phyloP scores from a whole-genome alignment of 1,140 invertebrate genomes.

The Acyrthosiphon pisum region DNA sequence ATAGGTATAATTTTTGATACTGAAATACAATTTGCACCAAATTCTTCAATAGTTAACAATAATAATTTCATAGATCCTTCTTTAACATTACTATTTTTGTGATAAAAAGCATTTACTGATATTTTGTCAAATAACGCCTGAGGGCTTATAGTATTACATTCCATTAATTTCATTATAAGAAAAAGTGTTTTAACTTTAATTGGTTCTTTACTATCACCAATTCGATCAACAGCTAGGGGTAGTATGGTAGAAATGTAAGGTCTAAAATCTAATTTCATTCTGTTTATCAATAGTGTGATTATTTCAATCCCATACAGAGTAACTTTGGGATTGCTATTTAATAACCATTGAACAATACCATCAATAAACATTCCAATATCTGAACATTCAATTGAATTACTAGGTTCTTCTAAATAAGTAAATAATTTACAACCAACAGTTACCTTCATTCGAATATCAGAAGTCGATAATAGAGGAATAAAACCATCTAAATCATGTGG shows the following conservation, averaged over 20 bases:
- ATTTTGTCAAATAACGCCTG: slow-evolving; percentile 82
- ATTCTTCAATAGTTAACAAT: slow-evolving; percentile 82
- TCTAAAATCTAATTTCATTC: slow-evolving; percentile 86
- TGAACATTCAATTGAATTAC: slow-evolving; percentile 78
- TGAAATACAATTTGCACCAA: slow-evolving; percentile 81
- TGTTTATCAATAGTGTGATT: slow-evolving; percentile 81
- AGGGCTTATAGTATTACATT: slow-evolving; percentile 79
- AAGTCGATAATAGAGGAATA: slow-evolving; percentile 78
- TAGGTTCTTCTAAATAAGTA: slow-evolving; percentile 76
- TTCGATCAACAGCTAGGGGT: slow-evolving; percentile 84
- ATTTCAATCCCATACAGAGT: slow-evolving; percentile 77
- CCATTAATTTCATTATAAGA: slow-evolving; percentile 79
- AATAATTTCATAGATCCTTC: slow-evolving; percentile 82
- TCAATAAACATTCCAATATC: slow-evolving; percentile 87
- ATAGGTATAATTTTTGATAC: slow-evolving; percentile 81
- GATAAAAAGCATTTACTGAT: slow-evolving; percentile 72
- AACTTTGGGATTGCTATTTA: slow-evolving; percentile 89
- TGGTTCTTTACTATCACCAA: slow-evolving; percentile 82
- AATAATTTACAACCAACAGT: slow-evolving; percentile 79
- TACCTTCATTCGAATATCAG: slow-evolving; percentile 86
- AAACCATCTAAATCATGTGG: slow-evolving; percentile 78
- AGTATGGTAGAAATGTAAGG: slow-evolving; percentile 85
- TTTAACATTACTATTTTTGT: slow-evolving; percentile 86
- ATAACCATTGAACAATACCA: slow-evolving; percentile 85
- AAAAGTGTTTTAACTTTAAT: slow-evolving; percentile 84